Percentiles rank a stretch among this genome's conserved stretches.
These are phyloP conservation scores for Hystrix brachyura DNA, from an alignment of 2,113 vertebrate species.

Conservation along the genomic window DNA sequence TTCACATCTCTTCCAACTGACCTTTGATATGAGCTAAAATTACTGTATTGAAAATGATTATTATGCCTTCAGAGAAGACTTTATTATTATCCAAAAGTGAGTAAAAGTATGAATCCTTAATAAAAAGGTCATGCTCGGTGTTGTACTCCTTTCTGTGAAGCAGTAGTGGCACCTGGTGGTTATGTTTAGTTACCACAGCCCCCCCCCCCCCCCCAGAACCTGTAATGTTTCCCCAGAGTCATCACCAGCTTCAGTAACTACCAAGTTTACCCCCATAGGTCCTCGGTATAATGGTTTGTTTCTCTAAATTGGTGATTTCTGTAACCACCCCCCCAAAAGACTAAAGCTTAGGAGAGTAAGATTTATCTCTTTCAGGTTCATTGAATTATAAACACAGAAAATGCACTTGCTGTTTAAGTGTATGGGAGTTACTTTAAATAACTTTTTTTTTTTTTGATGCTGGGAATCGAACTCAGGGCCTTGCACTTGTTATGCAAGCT, in stretches of 20 bases:
- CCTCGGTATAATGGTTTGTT: background rate
- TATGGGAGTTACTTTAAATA: conserved; percentile 17
- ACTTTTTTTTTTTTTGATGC: too few species aligned
- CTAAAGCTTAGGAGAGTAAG: conserved; percentile 19
- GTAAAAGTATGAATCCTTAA: background rate
- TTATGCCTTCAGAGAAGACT: conserved; percentile 58
- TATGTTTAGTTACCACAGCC: background rate
- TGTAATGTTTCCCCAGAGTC: background rate
- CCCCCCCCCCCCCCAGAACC: background rate
- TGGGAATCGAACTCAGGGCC: too few species aligned
- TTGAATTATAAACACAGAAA: conserved; percentile 31
- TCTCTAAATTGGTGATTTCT: conserved; percentile 44
- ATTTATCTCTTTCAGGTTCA: conserved; percentile 32
- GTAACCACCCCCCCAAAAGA: background rate
- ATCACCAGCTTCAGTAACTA: background rate
- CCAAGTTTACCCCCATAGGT: background rate
- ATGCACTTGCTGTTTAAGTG: background rate
- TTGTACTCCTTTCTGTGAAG: conserved; percentile 35
- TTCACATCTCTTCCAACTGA: background rate
- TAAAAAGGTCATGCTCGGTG: background rate
- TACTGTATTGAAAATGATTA: conserved; percentile 45
- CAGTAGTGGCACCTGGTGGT: conserved; percentile 79
- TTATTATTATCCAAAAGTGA: background rate
- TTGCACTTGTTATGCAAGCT: too few species aligned
- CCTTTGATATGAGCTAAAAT: conserved; percentile 45